These are phyloP conservation scores for Rambutsinella grinnellia DNA, from an alignment of 2,888 invertebrate species.

Conservation along the genomic window DNA sequence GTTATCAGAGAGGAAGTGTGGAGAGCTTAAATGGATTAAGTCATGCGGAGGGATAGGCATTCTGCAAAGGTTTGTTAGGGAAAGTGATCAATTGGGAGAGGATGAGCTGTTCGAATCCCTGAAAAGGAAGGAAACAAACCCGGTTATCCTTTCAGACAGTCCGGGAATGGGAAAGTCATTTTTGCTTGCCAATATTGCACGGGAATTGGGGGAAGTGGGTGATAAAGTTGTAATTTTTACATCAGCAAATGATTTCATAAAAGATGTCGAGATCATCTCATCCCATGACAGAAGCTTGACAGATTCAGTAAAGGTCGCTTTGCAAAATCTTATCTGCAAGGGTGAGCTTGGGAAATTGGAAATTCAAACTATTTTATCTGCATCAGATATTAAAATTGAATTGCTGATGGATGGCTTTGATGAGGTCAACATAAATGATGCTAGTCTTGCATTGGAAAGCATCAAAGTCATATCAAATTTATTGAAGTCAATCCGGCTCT, in stretches of 20 bases:
- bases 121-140: not conserved
- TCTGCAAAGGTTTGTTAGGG: not conserved
- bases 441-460: not conserved
- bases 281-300: not conserved
- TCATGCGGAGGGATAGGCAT: not conserved
- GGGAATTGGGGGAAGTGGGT: not conserved
- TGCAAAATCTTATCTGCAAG: not conserved
- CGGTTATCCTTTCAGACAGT: not conserved
- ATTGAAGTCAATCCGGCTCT: not conserved
- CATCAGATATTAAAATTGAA: not conserved
- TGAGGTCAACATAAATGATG: not conserved
- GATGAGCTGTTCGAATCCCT: not conserved
- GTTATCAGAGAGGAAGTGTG: not conserved
- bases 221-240: not conserved
- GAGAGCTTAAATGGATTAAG: not conserved
- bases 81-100: not conserved
- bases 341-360: not conserved
- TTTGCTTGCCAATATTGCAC: not conserved
- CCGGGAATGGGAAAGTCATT: slow-evolving; percentile 23
- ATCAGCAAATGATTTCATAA: not conserved
- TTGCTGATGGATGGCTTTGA: slow-evolving; percentile 12
- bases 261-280: not conserved
- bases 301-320: not conserved
- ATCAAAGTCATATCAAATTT: not conserved
- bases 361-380: not conserved